Conservation (phyloP, 2,797 vertebrate genomes). For the Diplodus puntazzo region DNA sequence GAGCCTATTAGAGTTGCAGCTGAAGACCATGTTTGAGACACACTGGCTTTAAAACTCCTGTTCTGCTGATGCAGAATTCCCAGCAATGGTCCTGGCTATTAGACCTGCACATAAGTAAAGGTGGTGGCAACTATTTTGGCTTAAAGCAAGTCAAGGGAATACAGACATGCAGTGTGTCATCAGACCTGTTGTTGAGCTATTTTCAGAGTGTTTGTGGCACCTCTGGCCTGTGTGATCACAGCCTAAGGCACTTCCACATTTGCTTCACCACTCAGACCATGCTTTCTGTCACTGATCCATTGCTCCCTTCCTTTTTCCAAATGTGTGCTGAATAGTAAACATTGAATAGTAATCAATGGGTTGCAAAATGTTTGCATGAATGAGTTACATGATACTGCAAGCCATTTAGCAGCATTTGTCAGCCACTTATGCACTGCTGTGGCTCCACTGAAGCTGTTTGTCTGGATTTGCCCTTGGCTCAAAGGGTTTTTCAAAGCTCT, state of each 20-base stretch:
- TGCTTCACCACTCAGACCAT: not conserved
- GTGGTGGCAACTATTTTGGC: not conserved
- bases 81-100: not conserved
- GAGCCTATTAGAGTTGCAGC: too few relatives aligned
- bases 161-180: not conserved
- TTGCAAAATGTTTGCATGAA: not conserved
- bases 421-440: not conserved
- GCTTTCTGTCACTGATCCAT: not conserved
- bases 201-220: slow-evolving; percentile 14
- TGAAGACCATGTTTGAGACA: too few relatives aligned
- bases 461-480: not conserved
- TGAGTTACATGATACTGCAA: too few relatives aligned
- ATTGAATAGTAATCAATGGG: not conserved
- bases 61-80: too few relatives aligned
- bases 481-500: not conserved
- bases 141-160: not conserved
- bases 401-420: not conserved
- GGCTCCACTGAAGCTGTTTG: not conserved
- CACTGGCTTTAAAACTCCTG: too few relatives aligned
- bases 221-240: not conserved
- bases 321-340: not conserved
- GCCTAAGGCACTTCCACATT: slow-evolving; percentile 2
- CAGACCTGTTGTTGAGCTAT: not conserved
- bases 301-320: not conserved
- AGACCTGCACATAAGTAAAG: not conserved